Base-by-base conservation (phyloP, 2,888 invertebrate genomes). In the Noctua janthe region DNA sequence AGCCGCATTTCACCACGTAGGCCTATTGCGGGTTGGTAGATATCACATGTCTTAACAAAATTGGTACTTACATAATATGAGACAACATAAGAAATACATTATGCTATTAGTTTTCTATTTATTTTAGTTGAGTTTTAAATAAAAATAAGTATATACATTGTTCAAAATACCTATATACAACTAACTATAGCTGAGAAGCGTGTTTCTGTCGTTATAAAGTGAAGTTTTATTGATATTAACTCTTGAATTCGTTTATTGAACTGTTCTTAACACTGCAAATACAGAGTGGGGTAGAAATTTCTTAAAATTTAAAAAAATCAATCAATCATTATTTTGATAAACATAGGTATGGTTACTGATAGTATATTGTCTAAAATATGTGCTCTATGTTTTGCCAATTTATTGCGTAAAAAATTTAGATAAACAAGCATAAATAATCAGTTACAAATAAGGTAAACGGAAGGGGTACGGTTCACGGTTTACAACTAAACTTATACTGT, bases 71-170 rank as follows among this genome's bases (percentile, higher is more conserved):
- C 82, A 59, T 74, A 78, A 10, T 20, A 78, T 8, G n/a, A 79
- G 20, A 47, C 74, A 0, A 71, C 59, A 39, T 51, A 82, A 66
- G 70, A 82, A 82, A 59, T 66, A 72, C 82, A 82, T 82, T 39
- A 15, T 54, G 35, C 1, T 23, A 59, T n/a, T 67, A 59, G 11
- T 56, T 64, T 54, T 29, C 0, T 39, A 54, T 66, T 49, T 6
- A 17, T 56, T 39, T 1, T 1, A 29, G 2, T 17, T 23, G 13
- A 39, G 13, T 15, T 74, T 74, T 56, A 43, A 49, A 56, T 80
- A 15, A 80, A 79, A 56, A 56, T 79, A 67, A 79, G 39, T 80
- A 80, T 67, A 15, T 59, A 80, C 80, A 80, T 80, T 51, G 15
- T 67, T 2, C 17, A 23, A 73, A 15, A 13, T 35, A 43, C 23